Percentiles rank a stretch among this genome's conserved stretches.
Conservation (phyloP, 2,113 vertebrate genomes). For the Camelus bactrianus region DNA sequence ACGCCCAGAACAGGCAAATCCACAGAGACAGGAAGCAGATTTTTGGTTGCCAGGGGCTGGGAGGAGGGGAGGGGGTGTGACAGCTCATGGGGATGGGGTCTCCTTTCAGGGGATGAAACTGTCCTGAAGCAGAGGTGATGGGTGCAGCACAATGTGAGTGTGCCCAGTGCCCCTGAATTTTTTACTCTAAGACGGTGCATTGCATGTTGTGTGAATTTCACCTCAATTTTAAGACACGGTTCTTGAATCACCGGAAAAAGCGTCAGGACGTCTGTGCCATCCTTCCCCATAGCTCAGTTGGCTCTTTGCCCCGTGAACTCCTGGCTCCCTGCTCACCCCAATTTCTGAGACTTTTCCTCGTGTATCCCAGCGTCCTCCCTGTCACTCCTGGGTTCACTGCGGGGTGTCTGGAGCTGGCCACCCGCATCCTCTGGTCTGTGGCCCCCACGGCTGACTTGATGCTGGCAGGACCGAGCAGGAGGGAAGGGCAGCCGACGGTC, state of each 20-base stretch:
- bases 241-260: accelerated
- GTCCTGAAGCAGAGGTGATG: accelerated
- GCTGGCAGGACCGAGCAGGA: background rate
- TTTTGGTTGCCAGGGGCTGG: background rate
- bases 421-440: background rate
- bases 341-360: accelerated
- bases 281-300: accelerated
- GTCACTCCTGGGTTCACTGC: accelerated
- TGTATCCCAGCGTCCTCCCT: accelerated
- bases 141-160: accelerated
- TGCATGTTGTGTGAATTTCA: accelerated
- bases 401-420: background rate
- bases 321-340: background rate
- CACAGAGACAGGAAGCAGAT: accelerated
- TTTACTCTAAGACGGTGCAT: accelerated
- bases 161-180: accelerated
- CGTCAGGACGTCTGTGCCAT: accelerated
- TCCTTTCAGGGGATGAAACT: too few relatives aligned
- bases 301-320: accelerated
- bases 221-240: accelerated
- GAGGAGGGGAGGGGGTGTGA: accelerated
- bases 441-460: accelerated
- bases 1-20: accelerated
- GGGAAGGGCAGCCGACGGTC: accelerated
- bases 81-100: accelerated